phyloP scores from a whole-genome alignment of 1,140 invertebrate genomes.

The Teleogryllus occipitalis region DNA sequence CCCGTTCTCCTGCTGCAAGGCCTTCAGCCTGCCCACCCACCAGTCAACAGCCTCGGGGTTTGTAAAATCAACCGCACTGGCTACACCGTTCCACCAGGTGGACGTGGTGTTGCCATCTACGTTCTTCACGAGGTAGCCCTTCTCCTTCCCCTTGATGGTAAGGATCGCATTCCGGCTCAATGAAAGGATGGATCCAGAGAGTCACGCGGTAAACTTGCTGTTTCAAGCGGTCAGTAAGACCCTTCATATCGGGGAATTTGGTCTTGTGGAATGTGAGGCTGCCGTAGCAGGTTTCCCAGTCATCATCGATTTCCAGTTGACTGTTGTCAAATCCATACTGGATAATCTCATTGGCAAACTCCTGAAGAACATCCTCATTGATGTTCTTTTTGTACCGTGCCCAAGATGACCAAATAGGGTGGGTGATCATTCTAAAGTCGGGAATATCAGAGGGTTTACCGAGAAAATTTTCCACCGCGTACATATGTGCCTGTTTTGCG shows the following conservation, averaged over 20 bases:
- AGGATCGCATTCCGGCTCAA: constrained; percentile 60
- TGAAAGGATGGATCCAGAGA: constrained; percentile 85
- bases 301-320: constrained; percentile 85
- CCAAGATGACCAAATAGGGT: constrained; percentile 91
- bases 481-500: constrained; percentile 50
- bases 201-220: constrained; percentile 60
- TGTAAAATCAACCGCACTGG: constrained; percentile 66
- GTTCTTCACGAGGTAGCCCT: constrained; percentile 51
- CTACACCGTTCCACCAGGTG: constrained; percentile 79
- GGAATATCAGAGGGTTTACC: constrained; percentile 55
- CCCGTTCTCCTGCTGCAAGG: constrained; percentile 49
- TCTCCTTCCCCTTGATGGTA: constrained; percentile 40
- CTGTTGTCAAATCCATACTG: constrained; percentile 61
- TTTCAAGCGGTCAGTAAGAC: constrained; percentile 49
- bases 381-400: constrained; percentile 65
- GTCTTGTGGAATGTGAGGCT: constrained; percentile 25
- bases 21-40: constrained; percentile 56
- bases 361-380: constrained; percentile 51
- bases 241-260: constrained; percentile 65
- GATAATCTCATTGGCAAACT: constrained; percentile 64
- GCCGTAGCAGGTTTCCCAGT: constrained; percentile 85
- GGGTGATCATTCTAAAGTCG: constrained; percentile 57
- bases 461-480: constrained; percentile 47
- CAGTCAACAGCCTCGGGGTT: constrained; percentile 62
- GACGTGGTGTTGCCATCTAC: constrained; percentile 41